Conservation (phyloP, 2,797 vertebrate genomes). For the Aselliscus stoliczkanus region DNA sequence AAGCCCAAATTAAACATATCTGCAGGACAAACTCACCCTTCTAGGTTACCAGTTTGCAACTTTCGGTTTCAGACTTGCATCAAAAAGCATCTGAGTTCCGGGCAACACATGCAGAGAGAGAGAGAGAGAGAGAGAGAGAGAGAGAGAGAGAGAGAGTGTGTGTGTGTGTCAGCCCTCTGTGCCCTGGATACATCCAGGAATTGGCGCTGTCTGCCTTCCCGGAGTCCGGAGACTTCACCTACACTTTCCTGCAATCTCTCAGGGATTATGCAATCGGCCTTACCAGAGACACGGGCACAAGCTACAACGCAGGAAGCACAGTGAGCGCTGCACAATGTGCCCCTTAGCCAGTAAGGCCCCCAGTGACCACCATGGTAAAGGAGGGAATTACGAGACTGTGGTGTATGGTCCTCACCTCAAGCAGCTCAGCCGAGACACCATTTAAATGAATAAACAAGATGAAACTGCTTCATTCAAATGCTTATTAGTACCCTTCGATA, state of each 20-base stretch:
- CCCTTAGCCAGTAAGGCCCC: background rate
- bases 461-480: background rate
- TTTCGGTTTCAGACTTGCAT: background rate
- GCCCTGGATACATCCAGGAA: background rate
- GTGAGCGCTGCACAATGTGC: background rate
- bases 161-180: background rate
- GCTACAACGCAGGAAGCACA: background rate
- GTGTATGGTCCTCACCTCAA: background rate
- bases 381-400: background rate
- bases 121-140: too few species aligned
- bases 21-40: background rate
- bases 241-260: background rate
- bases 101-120: background rate
- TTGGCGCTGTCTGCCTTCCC: background rate
- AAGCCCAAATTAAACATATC: slow-evolving; percentile 7
- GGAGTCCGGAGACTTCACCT: background rate
- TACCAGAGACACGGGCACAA: background rate
- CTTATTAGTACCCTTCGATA: background rate
- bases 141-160: too few species aligned
- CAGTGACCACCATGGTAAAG: background rate
- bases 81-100: background rate
- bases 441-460: background rate
- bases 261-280: slow-evolving; percentile 6
- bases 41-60: background rate
- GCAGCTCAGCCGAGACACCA: background rate